Base-by-base conservation (phyloP, 1,140 invertebrate genomes). In the Archivesica marissinica region DNA sequence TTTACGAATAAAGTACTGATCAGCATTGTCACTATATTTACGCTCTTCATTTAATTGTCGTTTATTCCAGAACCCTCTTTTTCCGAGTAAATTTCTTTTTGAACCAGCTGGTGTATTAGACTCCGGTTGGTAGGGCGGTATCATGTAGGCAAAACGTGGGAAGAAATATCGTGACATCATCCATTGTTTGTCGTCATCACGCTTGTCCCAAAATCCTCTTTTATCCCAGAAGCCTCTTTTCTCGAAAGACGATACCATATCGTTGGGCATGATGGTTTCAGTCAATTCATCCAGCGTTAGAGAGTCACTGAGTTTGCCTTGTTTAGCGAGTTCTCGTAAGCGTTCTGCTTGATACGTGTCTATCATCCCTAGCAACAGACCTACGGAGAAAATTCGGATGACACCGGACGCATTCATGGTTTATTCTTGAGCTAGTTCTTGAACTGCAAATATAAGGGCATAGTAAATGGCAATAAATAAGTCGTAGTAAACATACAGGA, bases 201-300 rank as follows among this genome's bases (percentile, higher is more conserved):
- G 1, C 25, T 75, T 75, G 33, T 75, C 72, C 72, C 72, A 75
- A 30, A 75, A 75, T 30, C 72, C 72, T 13, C 72, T 1, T 54
- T 75, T 75, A 75, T 75, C 72, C 72, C 72, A 75, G 47, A 75
- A 75, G 4, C 72, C 72, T 52, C 72, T 75, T 56, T 75, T 75
- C 2, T 72, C 68, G 17, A 3, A 13, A n/a, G 41, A 35, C 13
- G 13, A 11, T 47, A 54, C 72, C 1, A 75, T 20, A n/a, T 75
- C 72, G 9, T 47, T 17, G 3, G 72, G 47, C 1, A 75, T 23
- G 2, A 75, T 38, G 15, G 44, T 20, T 17, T 74, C 28, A 2
- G 66, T 41, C 13, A 75, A 52, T 30, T 75, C 72, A 75, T 75
- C 72, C 0, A 75, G 72, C 3, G 33, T 13, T 1, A 75, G 17